Percentiles rank a stretch among this genome's conserved stretches.
Evolutionary conservation across 2,888 invertebrate species (phyloP).

Genomic region (Thecophora atra): DNA sequence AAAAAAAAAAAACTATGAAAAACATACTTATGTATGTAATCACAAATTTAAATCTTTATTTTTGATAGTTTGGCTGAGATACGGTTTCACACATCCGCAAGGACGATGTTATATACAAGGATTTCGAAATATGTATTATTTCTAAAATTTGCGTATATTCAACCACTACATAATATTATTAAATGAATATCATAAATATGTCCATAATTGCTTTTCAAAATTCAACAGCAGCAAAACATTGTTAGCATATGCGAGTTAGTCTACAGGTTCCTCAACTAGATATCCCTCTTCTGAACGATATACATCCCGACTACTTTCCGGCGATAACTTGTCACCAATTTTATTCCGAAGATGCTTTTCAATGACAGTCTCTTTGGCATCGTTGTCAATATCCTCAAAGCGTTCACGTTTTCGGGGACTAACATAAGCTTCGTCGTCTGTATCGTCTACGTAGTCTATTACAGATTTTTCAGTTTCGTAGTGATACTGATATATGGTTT

Average conservation of each 20-base stretch:
- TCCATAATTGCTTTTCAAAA: background rate
- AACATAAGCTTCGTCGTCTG: constrained; percentile 36
- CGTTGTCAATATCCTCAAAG: constrained; percentile 32
- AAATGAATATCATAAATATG: constrained; percentile 7
- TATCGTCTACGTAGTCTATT: constrained; percentile 37
- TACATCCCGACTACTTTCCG: constrained; percentile 29
- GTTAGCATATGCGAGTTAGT: constrained; percentile 43
- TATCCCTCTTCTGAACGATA: constrained; percentile 55
- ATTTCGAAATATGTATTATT: too few relatives aligned
- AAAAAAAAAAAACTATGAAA: too few relatives aligned
- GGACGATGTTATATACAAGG: too few relatives aligned
- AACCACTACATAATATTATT: constrained; percentile 5
- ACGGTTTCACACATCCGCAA: too few relatives aligned
- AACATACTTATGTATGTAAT: too few relatives aligned
- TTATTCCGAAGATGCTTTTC: background rate
- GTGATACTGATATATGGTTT: constrained; percentile 36
- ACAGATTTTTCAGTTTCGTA: constrained; percentile 32
- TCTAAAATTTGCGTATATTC: constrained; percentile 31
- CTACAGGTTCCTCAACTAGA: constrained; percentile 57
- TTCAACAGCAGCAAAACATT: background rate
- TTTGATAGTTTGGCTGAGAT: too few relatives aligned
- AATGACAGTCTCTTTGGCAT: background rate
- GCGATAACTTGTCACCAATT: background rate
- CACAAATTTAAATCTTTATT: too few relatives aligned
- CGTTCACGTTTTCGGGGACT: constrained; percentile 45